A percentile compares a stretch with the other conserved stretches of the same genome.
These are phyloP conservation scores for Drosophila aff. DNA, from an alignment of 1,140 invertebrate genomes.

Conservation along the genomic window DNA sequence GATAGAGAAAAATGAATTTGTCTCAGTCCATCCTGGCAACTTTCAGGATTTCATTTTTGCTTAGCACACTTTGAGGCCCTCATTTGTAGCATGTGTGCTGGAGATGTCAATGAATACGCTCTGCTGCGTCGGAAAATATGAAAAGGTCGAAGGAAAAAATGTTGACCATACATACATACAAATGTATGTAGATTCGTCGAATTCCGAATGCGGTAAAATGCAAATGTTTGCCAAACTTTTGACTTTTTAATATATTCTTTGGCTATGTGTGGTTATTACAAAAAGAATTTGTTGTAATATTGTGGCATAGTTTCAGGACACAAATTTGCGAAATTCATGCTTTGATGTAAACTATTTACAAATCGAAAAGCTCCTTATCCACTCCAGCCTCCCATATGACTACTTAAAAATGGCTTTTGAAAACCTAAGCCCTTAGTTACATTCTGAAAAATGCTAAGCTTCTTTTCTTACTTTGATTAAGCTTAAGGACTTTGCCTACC, in stretches of 20 bases:
- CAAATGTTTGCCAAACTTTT: conserved; percentile 43
- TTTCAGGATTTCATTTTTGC: conserved; percentile 15
- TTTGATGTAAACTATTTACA: conserved; percentile 31
- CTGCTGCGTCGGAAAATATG: conserved; percentile 23
- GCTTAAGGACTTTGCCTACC: not conserved
- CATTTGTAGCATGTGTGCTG: conserved; percentile 30
- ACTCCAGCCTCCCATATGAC: not conserved
- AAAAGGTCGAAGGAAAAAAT: conserved; percentile 25
- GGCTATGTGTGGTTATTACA: not conserved
- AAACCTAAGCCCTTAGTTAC: not conserved
- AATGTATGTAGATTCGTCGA: conserved; percentile 15
- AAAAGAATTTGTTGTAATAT: conserved; percentile 29
- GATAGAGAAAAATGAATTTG: conserved; percentile 33
- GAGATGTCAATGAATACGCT: conserved; percentile 48
- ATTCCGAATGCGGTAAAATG: conserved; percentile 45
- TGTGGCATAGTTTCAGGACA: conserved; percentile 12
- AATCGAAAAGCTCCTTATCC: conserved; percentile 13
- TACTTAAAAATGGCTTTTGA: not conserved
- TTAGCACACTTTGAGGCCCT: conserved; percentile 40
- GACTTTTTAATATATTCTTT: conserved; percentile 6
- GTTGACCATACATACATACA: conserved; percentile 3
- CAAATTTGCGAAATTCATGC: conserved; percentile 1
- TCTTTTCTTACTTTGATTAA: conserved; percentile 17
- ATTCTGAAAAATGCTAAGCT: conserved; percentile 14
- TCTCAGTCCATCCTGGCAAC: conserved; percentile 9